Evolutionary conservation across 2,113 vertebrate species (phyloP), one percentile per base, ranked within the genome.

Genomic region (Vidua chalybeata): DNA sequence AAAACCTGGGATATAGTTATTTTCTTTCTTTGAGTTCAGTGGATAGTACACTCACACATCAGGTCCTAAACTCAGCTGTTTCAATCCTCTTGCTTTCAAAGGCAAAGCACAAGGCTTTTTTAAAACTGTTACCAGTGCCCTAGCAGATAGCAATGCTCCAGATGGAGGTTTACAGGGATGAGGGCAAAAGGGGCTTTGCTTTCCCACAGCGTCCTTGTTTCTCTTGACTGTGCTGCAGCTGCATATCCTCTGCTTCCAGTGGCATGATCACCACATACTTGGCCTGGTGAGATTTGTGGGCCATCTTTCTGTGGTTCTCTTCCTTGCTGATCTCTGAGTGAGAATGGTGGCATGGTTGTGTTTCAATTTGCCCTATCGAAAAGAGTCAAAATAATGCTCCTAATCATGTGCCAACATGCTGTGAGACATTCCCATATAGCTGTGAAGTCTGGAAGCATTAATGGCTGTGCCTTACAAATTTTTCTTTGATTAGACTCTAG

Each of bases 21-120:
- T 83, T 83, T 61, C 9, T 24, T 84, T 75, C 27, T 37, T 69
- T 48, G 33, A 68, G 24, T 73, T 59, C 31, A 49, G 22, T 0
- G 4, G 22, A 45, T 12, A 82, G 20, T 28, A 39, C n/a, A 20
- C 15, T 77, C 17, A 35, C 11, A 24, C 15, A 76, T 39, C 26
- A 73, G 28, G n/a, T 79, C 35, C 52, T 63, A 41, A 84, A 86
- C 28, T 55, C 62, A 41, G 9, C 17, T 52, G 10, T 90, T 95
- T 84, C 31, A 77, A 89, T 37, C 12, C 31, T 93, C 7, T 76
- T 49, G 5, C 27, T 87, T 84, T 84, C 68, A 71, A 74, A 89
- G 24, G 13, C 0, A 2, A 23, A 87, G n/a, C n/a, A 41, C 0
- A 2, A 58, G 15, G 1, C 12, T 51, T 27, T 39, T 76, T 59